These are phyloP conservation scores for Brachynemurus nebulosus DNA, from an alignment of 2,888 invertebrate genomes.

Conservation along the genomic window DNA sequence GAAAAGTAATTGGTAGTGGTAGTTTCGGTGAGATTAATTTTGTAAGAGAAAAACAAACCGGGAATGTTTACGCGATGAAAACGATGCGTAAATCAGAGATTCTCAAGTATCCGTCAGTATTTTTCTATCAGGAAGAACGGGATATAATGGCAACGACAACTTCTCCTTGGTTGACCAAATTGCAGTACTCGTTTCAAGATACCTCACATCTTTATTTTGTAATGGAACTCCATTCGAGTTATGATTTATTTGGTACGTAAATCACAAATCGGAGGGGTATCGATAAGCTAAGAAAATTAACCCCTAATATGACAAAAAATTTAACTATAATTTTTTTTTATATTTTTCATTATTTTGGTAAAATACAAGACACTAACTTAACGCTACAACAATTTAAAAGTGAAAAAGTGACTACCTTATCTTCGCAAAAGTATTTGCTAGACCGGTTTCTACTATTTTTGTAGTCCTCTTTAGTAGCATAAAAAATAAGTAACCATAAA, in stretches of 20 bases:
- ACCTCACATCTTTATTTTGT: conserved; percentile 58
- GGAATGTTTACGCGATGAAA: conserved; percentile 71
- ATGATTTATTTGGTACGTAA: conserved; percentile 51
- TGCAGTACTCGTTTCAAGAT: conserved; percentile 81
- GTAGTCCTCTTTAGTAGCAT: too few relatives aligned
- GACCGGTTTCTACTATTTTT: too few relatives aligned
- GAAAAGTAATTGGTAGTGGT: conserved; percentile 66
- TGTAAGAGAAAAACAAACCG: conserved; percentile 63
- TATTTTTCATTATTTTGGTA: too few relatives aligned
- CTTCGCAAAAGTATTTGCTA: too few relatives aligned
- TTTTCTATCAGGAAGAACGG: conserved; percentile 58
- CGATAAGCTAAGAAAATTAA: too few relatives aligned
- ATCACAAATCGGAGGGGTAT: too few relatives aligned
- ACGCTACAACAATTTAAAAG: too few relatives aligned
- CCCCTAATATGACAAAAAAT: too few relatives aligned
- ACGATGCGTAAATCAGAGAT: conserved; percentile 54
- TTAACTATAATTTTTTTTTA: too few relatives aligned
- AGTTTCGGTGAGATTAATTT: conserved; percentile 78
- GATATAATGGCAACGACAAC: conserved; percentile 61
- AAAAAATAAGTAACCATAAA: too few relatives aligned
- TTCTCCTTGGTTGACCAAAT: conserved; percentile 63
- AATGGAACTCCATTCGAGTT: conserved; percentile 80
- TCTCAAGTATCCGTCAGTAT: conserved; percentile 44
- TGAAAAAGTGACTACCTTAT: too few relatives aligned
- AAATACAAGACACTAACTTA: too few relatives aligned